A percentile compares a stretch with the other conserved stretches of the same genome.
Conservation (phyloP, 1,140 invertebrate genomes). For the Zaprionus nigranus region DNA sequence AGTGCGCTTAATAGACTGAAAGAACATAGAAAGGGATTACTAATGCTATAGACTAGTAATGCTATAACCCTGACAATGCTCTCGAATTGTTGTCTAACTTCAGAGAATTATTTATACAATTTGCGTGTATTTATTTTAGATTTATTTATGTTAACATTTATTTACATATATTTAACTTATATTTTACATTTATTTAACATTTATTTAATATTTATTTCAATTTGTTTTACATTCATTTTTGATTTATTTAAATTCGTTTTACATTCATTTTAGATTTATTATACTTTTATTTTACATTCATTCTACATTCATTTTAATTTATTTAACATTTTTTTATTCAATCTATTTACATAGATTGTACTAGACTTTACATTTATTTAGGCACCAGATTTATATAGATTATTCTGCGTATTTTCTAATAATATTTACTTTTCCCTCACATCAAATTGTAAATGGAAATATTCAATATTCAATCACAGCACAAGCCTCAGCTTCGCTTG, state of each 20-base stretch:
- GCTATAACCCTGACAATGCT: neutral
- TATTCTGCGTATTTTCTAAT: neutral
- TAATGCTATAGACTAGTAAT: neutral
- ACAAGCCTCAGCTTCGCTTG: neutral
- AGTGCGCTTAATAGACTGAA: constrained; percentile 4
- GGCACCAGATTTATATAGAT: neutral
- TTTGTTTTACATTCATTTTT: too few relatives aligned
- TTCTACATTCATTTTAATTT: too few relatives aligned
- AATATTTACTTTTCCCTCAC: neutral
- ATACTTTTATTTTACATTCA: neutral
- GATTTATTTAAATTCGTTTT: too few relatives aligned
- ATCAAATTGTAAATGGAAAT: neutral
- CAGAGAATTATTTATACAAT: too few relatives aligned
- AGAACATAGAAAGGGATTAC: neutral
- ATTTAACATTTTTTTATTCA: too few relatives aligned
- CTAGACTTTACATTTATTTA: neutral
- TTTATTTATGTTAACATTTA: too few relatives aligned
- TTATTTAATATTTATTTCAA: too few relatives aligned
- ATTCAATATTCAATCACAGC: neutral
- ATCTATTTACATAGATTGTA: too few relatives aligned
- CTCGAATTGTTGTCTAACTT: neutral
- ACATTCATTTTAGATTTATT: neutral
- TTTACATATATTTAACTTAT: too few relatives aligned
- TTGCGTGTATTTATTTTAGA: too few relatives aligned
- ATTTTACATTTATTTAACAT: too few relatives aligned